Percentiles rank a stretch among this genome's conserved stretches.
phyloP scores from a whole-genome alignment of 2,113 vertebrate species.

The Paradoxurus hermaphroditus region DNA sequence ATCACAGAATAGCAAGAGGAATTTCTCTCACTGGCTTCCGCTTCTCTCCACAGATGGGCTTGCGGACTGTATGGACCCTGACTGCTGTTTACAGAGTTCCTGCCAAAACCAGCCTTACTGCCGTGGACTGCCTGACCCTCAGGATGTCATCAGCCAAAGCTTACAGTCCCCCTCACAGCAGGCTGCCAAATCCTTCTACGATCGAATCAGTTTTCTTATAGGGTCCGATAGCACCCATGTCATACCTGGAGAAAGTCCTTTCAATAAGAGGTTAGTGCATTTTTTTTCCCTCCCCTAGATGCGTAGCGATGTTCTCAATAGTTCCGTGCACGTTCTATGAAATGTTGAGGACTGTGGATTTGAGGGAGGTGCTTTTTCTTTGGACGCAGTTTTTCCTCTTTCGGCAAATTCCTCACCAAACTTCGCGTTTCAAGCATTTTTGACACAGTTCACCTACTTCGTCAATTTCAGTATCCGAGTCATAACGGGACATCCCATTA shows the following conservation, averaged over 20 bases:
- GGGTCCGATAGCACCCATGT: constrained; percentile 93
- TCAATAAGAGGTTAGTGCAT: constrained; percentile 93
- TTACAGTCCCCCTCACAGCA: constrained; percentile 88
- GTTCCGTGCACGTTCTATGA: neutral
- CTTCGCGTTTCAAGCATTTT: constrained; percentile 38
- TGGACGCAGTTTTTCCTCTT: neutral
- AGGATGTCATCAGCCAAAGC: constrained; percentile 89
- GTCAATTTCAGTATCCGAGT: constrained; percentile 58
- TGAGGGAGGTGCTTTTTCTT: neutral
- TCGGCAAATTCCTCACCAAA: constrained; percentile 48
- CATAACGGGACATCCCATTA: constrained; percentile 75
- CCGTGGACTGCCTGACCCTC: constrained; percentile 93
- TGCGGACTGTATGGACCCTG: constrained; percentile 97
- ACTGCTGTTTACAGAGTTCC: constrained; percentile 95
- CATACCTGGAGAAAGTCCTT: constrained; percentile 93
- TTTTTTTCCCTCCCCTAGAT: neutral
- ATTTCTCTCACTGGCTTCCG: neutral
- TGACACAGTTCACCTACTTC: constrained; percentile 53
- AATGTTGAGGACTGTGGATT: constrained; percentile 7
- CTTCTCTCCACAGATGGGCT: constrained; percentile 92
- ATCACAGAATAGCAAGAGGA: rapidly evolving
- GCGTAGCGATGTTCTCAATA: neutral
- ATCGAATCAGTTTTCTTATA: constrained; percentile 93
- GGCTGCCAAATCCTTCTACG: constrained; percentile 95
- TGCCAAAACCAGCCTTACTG: constrained; percentile 97